Evolutionary conservation across 2,888 invertebrate species (phyloP), one percentile per base, ranked within the genome.

Genomic region (Adineta ricciae): DNA sequence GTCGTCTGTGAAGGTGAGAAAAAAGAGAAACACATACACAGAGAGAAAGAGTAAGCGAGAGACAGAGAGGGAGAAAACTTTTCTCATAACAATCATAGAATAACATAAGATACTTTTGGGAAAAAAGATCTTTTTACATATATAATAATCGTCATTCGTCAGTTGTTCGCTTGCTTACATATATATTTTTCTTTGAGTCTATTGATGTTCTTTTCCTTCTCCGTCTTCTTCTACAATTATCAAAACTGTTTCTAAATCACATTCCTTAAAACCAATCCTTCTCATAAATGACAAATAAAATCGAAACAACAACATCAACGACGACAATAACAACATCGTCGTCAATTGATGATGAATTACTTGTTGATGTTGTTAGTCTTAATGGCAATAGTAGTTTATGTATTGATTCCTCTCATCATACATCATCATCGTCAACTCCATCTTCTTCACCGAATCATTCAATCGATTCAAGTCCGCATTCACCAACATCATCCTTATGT

Each of bases 11-110:
- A 64, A 32, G 19, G 64, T 64, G 27, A 64, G 36, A 19, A 36
- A 64, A 64, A 32, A 64, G n/a, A 27, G 27, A 27, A 11, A 27
- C 11, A 56, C n/a, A 27, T 0, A 56, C 11, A 56, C 24, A 24
- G 54, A 64, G 32, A 64, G 64, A 64, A 19, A 64, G 64, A 32
- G 64, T 32, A 32, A 64, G 64, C 27, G 64, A 32, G 64, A 32
- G 64, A 14, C 32, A 32, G 27, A 32, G 64, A 14, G 64, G 19
- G 27, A 56, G 64, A 64, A 64, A 64, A 64, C 64, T 64, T 64
- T 64, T 64, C 64, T 64, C 64, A 64, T 64, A 64, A 64, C 64
- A 64, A 64, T 64, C 64, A 64, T 64, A 64, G 64, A 64, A 64
- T 64, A 64, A 64, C 64, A 64, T 32, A 64, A 64, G 64, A 64